Evolutionary conservation across 2,797 vertebrate species (phyloP).

Genomic region (Lerista edwardsae): DNA sequence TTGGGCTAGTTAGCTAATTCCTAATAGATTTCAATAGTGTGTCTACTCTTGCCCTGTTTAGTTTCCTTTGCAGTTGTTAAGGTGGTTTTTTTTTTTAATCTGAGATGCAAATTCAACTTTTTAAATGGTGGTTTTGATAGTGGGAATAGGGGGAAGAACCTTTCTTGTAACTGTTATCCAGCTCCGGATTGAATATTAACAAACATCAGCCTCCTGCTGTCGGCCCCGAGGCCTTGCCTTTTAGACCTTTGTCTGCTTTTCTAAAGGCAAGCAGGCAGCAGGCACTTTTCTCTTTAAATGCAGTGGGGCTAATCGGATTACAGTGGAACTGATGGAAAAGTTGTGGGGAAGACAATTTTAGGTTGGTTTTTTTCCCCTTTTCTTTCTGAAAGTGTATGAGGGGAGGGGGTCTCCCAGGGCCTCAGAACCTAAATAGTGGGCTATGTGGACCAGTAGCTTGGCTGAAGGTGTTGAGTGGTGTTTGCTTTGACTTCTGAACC

Average conservation of each 20-base stretch:
- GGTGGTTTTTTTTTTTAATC: neutral
- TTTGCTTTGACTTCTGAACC: constrained; percentile 5
- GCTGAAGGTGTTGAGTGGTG: neutral
- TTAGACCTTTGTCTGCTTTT: constrained; percentile 68
- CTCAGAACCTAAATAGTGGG: neutral
- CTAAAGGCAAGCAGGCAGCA: constrained; percentile 26
- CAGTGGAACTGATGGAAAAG: constrained; percentile 11
- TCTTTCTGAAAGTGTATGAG: too few relatives aligned
- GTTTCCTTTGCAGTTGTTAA: neutral
- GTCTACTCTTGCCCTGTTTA: neutral
- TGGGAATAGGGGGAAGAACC: neutral
- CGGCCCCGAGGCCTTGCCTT: constrained; percentile 50
- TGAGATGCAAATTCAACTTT: neutral
- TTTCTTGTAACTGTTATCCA: neutral
- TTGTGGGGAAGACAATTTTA: neutral
- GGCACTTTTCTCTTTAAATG: constrained; percentile 32
- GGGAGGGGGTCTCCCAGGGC: neutral
- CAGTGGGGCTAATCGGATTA: constrained; percentile 59
- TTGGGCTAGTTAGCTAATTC: neutral
- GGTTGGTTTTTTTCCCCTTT: too few relatives aligned
- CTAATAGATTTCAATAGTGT: neutral
- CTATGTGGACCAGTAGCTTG: neutral
- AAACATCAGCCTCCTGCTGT: constrained; percentile 14
- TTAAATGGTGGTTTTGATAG: neutral
- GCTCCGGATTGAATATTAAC: constrained; percentile 64